phyloP scores from a whole-genome alignment of 2,113 vertebrate genomes.

The Pseudopipra pipra region DNA sequence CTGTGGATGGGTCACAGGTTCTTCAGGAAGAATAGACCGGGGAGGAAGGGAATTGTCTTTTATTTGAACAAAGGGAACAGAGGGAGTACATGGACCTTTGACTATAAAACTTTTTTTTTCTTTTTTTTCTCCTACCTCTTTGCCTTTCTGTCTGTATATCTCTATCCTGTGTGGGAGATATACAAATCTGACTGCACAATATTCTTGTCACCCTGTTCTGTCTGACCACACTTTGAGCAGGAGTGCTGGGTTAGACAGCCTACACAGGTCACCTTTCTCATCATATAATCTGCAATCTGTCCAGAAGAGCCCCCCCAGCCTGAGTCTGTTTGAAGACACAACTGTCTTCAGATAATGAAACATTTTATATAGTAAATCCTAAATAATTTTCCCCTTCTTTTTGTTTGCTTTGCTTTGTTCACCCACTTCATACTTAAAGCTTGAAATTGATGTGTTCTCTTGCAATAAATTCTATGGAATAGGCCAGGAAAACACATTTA shows the following conservation, averaged over 20 bases:
- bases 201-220: background rate
- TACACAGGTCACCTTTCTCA: background rate
- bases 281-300: background rate
- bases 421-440: background rate
- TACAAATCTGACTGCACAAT: background rate
- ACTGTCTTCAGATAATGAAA: background rate
- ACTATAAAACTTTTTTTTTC: background rate
- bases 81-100: background rate
- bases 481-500: background rate
- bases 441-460: background rate
- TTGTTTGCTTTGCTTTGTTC: background rate
- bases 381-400: background rate
- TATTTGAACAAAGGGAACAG: background rate
- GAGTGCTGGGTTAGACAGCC: background rate
- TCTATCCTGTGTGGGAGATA: background rate
- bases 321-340: background rate
- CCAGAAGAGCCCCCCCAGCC: accelerated
- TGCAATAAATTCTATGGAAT: background rate
- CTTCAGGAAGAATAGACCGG: background rate
- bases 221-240: background rate
- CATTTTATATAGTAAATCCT: background rate
- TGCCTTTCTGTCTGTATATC: background rate
- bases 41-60: background rate
- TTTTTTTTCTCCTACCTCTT: background rate
- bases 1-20: background rate